Conservation (phyloP, 2,797 vertebrate species). For the Pangasius mekongensis region DNA sequence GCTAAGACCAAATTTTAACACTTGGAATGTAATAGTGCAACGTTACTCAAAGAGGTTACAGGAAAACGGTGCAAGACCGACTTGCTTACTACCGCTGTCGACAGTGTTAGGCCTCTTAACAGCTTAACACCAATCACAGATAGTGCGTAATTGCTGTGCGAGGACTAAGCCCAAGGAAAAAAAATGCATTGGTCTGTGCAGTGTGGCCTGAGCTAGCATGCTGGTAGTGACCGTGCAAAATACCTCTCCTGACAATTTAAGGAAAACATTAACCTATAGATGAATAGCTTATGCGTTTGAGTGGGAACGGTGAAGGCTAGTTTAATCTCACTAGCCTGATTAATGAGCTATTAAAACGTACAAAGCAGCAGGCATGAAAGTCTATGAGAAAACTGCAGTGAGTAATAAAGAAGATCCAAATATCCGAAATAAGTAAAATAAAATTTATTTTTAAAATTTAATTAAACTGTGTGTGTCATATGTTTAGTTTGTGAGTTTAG, state of each 20-base stretch:
- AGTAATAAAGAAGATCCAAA: conserved; percentile 9
- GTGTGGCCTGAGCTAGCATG: neutral
- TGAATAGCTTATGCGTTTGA: conserved; percentile 13
- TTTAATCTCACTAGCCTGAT: conserved; percentile 29
- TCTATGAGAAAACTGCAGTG: neutral
- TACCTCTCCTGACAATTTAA: neutral
- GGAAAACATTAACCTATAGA: neutral
- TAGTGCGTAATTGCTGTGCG: neutral
- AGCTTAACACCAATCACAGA: neutral
- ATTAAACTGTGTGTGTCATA: neutral
- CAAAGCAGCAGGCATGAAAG: neutral
- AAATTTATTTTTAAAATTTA: neutral
- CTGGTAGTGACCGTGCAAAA: neutral
- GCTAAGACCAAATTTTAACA: neutral
- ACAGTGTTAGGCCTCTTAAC: too few relatives aligned
- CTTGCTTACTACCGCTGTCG: neutral
- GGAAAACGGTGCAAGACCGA: neutral
- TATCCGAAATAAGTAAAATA: neutral
- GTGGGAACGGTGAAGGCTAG: conserved; percentile 9
- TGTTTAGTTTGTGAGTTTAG: neutral
- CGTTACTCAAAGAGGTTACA: neutral
- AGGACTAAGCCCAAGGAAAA: neutral
- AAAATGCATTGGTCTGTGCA: neutral
- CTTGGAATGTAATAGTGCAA: neutral
- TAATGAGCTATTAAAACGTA: conserved; percentile 32